A percentile compares a stretch with the other conserved stretches of the same genome.
These are phyloP conservation scores for Strix occidentalis DNA, from an alignment of 2,797 vertebrate species.

Conservation along the genomic window DNA sequence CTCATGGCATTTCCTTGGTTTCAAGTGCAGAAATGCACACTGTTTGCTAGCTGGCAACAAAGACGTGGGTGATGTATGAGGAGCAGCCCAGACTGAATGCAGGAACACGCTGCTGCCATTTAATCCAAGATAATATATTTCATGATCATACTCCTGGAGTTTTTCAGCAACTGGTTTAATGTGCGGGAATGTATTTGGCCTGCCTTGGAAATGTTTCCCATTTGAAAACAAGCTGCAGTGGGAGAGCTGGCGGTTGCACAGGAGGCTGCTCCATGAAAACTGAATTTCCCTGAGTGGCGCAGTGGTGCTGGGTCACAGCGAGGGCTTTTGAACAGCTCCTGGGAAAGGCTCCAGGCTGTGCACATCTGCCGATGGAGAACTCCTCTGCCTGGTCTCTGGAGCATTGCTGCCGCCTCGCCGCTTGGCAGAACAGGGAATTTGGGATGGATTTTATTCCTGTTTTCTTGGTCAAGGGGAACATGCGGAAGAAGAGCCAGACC, in stretches of 20 bases:
- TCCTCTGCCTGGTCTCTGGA: background rate
- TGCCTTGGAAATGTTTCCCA: constrained; percentile 8
- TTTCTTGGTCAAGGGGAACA: background rate
- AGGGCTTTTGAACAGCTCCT: background rate
- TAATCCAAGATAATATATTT: constrained; percentile 2
- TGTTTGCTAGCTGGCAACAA: constrained; percentile 29
- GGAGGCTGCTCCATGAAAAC: background rate
- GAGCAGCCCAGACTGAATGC: background rate
- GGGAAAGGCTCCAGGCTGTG: background rate
- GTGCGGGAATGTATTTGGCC: background rate
- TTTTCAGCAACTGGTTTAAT: constrained; percentile 11
- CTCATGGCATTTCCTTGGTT: background rate
- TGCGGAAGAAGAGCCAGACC: background rate
- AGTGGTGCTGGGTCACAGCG: background rate
- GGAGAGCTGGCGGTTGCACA: constrained; percentile 12
- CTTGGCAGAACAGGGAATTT: background rate
- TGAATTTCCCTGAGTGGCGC: background rate
- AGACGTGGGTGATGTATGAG: constrained; percentile 11
- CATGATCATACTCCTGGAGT: background rate
- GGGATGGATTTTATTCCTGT: background rate
- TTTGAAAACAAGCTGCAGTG: constrained; percentile 25
- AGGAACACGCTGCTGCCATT: constrained; percentile 10
- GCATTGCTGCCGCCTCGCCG: background rate
- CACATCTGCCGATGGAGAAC: background rate
- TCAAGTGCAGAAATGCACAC: background rate